Percentiles rank a stretch among this genome's conserved stretches.
phyloP scores from a whole-genome alignment of 2,797 vertebrate species.

The Aselliscus stoliczkanus region DNA sequence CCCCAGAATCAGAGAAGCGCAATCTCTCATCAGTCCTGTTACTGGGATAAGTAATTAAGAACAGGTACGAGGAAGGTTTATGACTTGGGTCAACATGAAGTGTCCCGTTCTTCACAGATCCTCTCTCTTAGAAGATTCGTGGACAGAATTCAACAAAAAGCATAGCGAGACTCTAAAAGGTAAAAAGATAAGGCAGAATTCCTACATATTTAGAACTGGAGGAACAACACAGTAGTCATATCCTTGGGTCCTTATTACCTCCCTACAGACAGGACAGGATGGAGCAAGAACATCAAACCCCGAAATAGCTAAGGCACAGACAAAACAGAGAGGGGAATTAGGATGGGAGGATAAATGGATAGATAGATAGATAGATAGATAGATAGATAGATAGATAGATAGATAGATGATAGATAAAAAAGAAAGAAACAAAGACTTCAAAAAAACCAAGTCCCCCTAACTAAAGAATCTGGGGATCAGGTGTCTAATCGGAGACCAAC shows the following conservation, averaged over 20 bases:
- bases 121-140: neutral
- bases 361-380: neutral
- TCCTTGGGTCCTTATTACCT: neutral
- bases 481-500: neutral
- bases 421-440: neutral
- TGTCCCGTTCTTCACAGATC: neutral
- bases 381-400: neutral
- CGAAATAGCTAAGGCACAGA: too few relatives aligned
- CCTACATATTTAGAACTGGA: neutral
- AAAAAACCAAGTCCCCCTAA: neutral
- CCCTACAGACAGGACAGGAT: neutral
- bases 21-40: neutral
- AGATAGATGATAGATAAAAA: neutral
- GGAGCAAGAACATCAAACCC: neutral
- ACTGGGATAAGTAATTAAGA: too few relatives aligned
- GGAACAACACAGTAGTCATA: neutral
- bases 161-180: neutral
- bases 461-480: neutral
- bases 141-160: neutral
- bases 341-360: too few relatives aligned
- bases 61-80: neutral
- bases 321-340: too few relatives aligned
- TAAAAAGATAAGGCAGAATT: neutral
- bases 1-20: too few relatives aligned
- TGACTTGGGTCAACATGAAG: neutral